Evolutionary conservation across 92 coral and sea anemone species (phyloP).

Genomic region (Epizoanthus scotinus): DNA sequence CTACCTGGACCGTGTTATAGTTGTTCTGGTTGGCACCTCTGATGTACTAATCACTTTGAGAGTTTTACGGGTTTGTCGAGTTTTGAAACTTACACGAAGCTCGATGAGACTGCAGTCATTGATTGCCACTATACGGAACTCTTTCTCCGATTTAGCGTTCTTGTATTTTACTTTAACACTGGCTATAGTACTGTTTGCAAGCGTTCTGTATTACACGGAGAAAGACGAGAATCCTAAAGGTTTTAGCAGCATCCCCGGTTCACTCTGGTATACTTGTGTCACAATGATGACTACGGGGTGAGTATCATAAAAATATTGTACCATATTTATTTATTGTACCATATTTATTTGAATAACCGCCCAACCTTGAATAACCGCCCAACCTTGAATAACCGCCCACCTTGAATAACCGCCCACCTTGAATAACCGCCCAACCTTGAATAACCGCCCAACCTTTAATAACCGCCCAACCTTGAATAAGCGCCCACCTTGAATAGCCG

Average conservation of each 20-base stretch:
- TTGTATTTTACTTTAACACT: conserved; percentile 68
- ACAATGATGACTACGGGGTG: conserved; percentile 89
- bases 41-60: conserved; percentile 61
- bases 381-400: too few relatives aligned
- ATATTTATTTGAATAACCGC: too few relatives aligned
- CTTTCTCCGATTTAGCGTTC: conserved; percentile 73
- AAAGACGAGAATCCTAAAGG: conserved; percentile 55
- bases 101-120: conserved; percentile 73
- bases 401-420: too few relatives aligned
- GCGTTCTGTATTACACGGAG: conserved; percentile 74
- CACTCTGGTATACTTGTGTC: conserved; percentile 89
- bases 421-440: too few relatives aligned
- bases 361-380: too few relatives aligned
- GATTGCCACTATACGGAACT: conserved; percentile 63
- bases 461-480: too few relatives aligned
- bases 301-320: too few relatives aligned
- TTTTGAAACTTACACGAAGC: conserved; percentile 76
- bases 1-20: conserved; percentile 60
- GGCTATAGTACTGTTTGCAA: conserved; percentile 76
- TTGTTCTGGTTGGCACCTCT: conserved; percentile 46
- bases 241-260: conserved; percentile 78
- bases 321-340: too few relatives aligned
- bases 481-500: too few relatives aligned
- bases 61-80: conserved; percentile 72
- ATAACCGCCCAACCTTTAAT: too few relatives aligned